Conservation (phyloP, 2,888 invertebrate genomes). For the Hedya salicella region DNA sequence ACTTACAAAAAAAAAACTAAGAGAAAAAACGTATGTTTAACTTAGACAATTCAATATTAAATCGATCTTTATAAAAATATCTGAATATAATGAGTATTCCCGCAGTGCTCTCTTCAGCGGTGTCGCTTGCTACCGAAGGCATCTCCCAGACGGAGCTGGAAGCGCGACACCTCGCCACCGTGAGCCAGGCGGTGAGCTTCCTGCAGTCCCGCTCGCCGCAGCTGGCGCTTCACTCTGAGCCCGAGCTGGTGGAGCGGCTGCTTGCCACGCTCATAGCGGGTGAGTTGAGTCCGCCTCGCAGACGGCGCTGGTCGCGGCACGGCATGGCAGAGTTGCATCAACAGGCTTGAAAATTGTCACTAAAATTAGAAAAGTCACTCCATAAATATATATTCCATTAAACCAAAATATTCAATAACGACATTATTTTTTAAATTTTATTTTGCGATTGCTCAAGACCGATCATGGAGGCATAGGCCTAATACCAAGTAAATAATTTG, state of each 20-base stretch:
- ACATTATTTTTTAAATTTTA: too few relatives aligned
- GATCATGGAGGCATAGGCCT: too few relatives aligned
- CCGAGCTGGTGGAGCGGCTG: constrained; percentile 77
- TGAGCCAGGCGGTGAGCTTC: constrained; percentile 81
- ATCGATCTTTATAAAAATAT: background rate
- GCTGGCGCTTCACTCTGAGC: constrained; percentile 58
- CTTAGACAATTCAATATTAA: background rate
- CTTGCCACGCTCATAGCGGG: constrained; percentile 81
- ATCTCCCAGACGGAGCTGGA: constrained; percentile 72
- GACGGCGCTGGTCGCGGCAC: too few relatives aligned
- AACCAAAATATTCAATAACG: too few relatives aligned
- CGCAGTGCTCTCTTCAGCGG: constrained; percentile 69
- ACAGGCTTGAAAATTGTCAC: too few relatives aligned
- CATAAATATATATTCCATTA: too few relatives aligned
- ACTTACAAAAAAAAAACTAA: too few relatives aligned
- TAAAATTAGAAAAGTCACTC: too few relatives aligned
- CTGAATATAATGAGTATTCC: constrained; percentile 37
- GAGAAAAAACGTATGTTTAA: too few relatives aligned
- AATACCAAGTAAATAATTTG: too few relatives aligned
- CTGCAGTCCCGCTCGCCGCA: constrained; percentile 61
- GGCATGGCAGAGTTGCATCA: too few relatives aligned
- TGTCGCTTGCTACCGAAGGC: constrained; percentile 60
- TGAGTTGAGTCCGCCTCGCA: constrained; percentile 43
- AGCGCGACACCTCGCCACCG: constrained; percentile 80
- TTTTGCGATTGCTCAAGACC: too few relatives aligned